Conservation (phyloP, 2,888 invertebrate species). For the Caenorhabditis angaria region DNA sequence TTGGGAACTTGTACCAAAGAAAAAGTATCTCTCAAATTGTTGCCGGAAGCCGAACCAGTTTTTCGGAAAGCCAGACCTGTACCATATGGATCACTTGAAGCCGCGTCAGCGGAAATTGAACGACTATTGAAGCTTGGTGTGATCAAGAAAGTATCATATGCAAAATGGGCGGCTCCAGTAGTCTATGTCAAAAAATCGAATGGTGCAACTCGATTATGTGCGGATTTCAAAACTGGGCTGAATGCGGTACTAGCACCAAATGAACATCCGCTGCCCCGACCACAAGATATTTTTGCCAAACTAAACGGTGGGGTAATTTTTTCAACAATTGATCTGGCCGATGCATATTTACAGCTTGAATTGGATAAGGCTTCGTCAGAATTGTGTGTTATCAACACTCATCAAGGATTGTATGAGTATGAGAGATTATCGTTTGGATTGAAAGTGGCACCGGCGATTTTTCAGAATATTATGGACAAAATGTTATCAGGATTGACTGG, state of each 20-base stretch:
- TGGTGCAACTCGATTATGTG: slow-evolving; percentile 45
- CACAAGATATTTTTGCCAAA: slow-evolving; percentile 46
- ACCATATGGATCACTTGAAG: slow-evolving; percentile 33
- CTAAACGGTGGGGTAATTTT: slow-evolving; percentile 48
- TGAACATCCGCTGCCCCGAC: slow-evolving; percentile 52
- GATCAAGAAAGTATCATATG: slow-evolving; percentile 24
- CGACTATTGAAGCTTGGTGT: slow-evolving; percentile 36
- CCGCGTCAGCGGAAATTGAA: slow-evolving; percentile 47
- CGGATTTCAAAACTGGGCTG: slow-evolving; percentile 43
- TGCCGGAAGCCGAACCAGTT: slow-evolving; percentile 28
- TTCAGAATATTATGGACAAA: slow-evolving; percentile 53
- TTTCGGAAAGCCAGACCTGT: slow-evolving; percentile 44
- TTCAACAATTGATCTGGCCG: slow-evolving; percentile 49
- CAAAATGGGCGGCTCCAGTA: slow-evolving; percentile 55
- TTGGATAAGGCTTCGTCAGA: slow-evolving; percentile 41
- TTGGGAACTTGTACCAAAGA: slow-evolving; percentile 31
- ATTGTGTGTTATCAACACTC: slow-evolving; percentile 45
- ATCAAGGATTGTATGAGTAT: slow-evolving; percentile 50
- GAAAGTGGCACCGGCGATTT: slow-evolving; percentile 53
- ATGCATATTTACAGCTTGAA: slow-evolving; percentile 55
- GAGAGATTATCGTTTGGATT: slow-evolving; percentile 58
- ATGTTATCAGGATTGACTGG: slow-evolving; percentile 41
- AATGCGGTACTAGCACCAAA: slow-evolving; percentile 45
- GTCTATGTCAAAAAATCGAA: slow-evolving; percentile 38
- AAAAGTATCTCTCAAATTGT: slow-evolving; percentile 39